Base-by-base conservation (phyloP, 2,113 vertebrate species). In the Trochalopteron elliotii region DNA sequence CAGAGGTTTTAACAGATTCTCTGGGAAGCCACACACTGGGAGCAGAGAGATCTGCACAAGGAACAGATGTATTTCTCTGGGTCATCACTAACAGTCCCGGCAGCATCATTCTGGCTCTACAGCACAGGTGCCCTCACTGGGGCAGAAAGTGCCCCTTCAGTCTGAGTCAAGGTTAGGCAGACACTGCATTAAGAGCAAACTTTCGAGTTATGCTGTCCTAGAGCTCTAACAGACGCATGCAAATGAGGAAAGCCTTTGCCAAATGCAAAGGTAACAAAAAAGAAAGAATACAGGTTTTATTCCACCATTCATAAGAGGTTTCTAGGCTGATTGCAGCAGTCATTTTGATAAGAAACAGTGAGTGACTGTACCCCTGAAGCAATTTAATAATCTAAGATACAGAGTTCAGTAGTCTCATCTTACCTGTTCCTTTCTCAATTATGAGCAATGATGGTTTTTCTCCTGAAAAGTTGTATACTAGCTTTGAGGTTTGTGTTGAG, bases 11-110 rank as follows among this genome's bases (percentile, higher is more conserved):
- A 56, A 31, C 20, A 74, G 30, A 8, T 65, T 75, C 20, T 15
- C 20, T 55, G 37, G 2, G 7, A 69, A 92, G 64, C 20, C 50
- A 11, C 0, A 0, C 42, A 35, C 24, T 33, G 42, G 35, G 25
- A 83, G n/a, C 70, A 72, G 45, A 21, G 13, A 57, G 20, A 3
- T 86, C 28, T 90, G 59, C 30, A 30, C n/a, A n/a, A 67, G 19
- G 56, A 61, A 12, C 16, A 60, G 42, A 59, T 59, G 9, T 31
- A 15, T 33, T 57, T 79, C 42, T 77, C 24, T 80, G 63, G 25
- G 31, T 64, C 57, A 45, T 27, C 64, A 60, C 63, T 25, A 37
- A 37, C 0, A 71, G 22, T 24, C 1, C 0, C n/a, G 33, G 9
- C 35, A 67, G 65, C 5, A 5, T 20, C 45, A 27, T 28, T 50